These are phyloP conservation scores for Apotomis betuletana DNA, from an alignment of 2,888 invertebrate genomes.

Conservation along the genomic window DNA sequence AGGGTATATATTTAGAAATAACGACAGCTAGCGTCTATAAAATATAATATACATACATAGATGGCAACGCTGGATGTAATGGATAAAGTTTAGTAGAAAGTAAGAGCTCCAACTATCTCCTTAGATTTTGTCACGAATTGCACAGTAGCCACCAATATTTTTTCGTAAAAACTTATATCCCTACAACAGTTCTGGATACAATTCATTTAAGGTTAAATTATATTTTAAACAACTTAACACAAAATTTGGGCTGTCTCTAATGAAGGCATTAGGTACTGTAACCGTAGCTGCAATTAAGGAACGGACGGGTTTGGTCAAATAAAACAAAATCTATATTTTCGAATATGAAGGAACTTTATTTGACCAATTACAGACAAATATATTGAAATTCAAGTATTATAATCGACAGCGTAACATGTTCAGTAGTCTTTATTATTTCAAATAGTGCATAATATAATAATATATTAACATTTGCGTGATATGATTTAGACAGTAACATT, in stretches of 20 bases:
- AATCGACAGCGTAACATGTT: constrained; percentile 55
- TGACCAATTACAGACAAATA: constrained; percentile 75
- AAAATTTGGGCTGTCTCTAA: not conserved
- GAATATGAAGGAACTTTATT: constrained; percentile 81
- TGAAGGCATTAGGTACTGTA: not conserved
- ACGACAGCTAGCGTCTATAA: too few relatives aligned
- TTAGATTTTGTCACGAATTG: too few relatives aligned
- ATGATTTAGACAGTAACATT: constrained; percentile 65
- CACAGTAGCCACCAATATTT: too few relatives aligned
- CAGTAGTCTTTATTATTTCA: constrained; percentile 62
- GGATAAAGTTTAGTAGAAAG: too few relatives aligned
- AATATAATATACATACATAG: too few relatives aligned
- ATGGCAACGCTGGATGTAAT: too few relatives aligned
- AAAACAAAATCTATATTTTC: constrained; percentile 48
- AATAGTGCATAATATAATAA: constrained; percentile 66
- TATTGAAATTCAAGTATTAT: constrained; percentile 49
- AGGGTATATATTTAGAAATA: too few relatives aligned
- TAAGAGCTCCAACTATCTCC: too few relatives aligned
- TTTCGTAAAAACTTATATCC: too few relatives aligned
- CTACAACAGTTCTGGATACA: too few relatives aligned
- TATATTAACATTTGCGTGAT: constrained; percentile 64
- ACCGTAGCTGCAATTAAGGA: not conserved
- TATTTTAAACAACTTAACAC: not conserved
- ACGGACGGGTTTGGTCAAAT: constrained; percentile 37
- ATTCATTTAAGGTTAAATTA: too few relatives aligned